A percentile compares a stretch with the other conserved stretches of the same genome.
Conservation (phyloP, 2,797 vertebrate genomes). For the Pyrocephalus nanus region DNA sequence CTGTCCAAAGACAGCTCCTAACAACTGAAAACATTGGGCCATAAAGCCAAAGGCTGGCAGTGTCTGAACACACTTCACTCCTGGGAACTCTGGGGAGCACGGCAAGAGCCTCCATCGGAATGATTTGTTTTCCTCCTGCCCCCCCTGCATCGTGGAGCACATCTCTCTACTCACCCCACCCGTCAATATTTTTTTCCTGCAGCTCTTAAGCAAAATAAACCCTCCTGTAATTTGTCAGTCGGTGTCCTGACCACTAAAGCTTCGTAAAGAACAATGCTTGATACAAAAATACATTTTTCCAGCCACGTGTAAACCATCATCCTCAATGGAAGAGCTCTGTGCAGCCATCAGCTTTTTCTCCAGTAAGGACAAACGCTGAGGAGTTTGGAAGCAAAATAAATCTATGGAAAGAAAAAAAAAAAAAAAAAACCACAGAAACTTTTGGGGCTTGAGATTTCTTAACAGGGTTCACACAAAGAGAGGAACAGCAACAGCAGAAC, state of each 20-base stretch:
- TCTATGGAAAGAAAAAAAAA: not conserved
- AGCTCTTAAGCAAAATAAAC: conserved; percentile 23
- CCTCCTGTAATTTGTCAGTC: not conserved
- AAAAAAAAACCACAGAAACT: not conserved
- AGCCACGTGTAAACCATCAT: not conserved
- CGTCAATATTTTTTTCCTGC: not conserved
- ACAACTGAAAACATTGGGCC: not conserved
- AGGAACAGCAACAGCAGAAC: not conserved
- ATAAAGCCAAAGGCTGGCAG: not conserved
- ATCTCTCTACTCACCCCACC: not conserved
- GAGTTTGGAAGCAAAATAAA: not conserved
- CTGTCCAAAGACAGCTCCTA: not conserved
- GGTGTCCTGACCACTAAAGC: not conserved
- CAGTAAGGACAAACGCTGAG: not conserved
- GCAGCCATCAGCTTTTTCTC: not conserved
- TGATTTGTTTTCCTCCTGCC: conserved; percentile 14
- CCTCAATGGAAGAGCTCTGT: not conserved
- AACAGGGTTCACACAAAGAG: not conserved
- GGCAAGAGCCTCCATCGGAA: not conserved
- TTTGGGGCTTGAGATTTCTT: not conserved
- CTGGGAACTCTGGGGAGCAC: not conserved
- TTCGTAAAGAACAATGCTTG: not conserved
- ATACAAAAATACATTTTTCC: not conserved
- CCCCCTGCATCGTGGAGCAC: not conserved
- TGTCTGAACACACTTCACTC: not conserved